phyloP scores from a whole-genome alignment of 2,797 vertebrate genomes.

The Sebastes minor region DNA sequence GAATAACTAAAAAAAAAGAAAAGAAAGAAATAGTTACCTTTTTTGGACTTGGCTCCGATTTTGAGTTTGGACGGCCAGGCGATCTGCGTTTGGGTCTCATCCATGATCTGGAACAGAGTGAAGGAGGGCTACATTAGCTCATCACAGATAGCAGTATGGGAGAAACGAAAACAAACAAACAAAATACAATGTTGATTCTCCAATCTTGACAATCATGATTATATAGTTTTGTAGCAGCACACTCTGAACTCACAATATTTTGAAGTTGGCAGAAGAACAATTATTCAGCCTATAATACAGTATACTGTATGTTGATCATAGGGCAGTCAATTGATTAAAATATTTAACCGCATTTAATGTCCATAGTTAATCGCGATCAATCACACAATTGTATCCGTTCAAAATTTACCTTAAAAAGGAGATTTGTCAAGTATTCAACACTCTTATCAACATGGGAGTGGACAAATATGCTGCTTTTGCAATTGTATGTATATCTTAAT shows the following conservation, averaged over 20 bases:
- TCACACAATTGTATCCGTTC: no score
- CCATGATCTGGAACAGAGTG: constrained; percentile 83
- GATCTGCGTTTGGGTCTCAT: constrained; percentile 86
- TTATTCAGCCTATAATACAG: neutral
- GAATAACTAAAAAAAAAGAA: neutral
- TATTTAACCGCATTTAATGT: no score
- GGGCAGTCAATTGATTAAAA: no score
- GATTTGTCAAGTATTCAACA: no score
- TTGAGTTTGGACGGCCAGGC: constrained; percentile 88
- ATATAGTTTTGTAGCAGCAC: neutral
- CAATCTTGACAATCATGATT: neutral
- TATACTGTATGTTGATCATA: neutral
- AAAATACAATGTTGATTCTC: neutral
- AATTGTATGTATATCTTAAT: no score
- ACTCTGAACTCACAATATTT: neutral
- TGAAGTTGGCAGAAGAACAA: neutral
- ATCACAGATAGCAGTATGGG: neutral
- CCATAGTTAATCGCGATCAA: no score
- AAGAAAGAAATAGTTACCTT: constrained; percentile 72
- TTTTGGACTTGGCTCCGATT: constrained; percentile 88
- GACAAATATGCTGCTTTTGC: no score
- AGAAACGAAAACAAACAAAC: neutral
- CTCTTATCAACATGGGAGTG: no score
- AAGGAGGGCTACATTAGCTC: constrained; percentile 11
- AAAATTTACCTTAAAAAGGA: no score